Percentiles rank a stretch among this genome's conserved stretches.
Conservation (phyloP, 2,113 vertebrate genomes). For the Eretmochelys imbricata region DNA sequence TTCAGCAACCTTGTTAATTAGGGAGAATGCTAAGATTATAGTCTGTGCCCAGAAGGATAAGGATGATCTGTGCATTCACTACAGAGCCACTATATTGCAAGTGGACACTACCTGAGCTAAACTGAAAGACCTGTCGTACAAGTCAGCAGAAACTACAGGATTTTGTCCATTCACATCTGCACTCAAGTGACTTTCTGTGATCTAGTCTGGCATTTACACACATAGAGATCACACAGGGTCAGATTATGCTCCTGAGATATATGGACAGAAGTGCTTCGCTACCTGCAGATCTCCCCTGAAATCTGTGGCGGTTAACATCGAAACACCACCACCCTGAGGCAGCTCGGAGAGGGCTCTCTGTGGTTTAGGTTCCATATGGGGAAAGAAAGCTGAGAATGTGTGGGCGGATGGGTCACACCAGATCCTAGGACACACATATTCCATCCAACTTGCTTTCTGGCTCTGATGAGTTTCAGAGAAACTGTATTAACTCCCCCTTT, state of each 20-base stretch:
- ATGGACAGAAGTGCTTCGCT: neutral
- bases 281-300: neutral
- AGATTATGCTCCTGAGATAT: too few relatives aligned
- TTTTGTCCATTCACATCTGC: neutral
- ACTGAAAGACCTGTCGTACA: neutral
- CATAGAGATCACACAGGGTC: too few relatives aligned
- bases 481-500: neutral
- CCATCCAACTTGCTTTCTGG: neutral
- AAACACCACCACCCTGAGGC: neutral
- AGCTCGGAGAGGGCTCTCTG: neutral
- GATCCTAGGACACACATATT: neutral
- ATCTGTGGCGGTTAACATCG: neutral
- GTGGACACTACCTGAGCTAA: neutral
- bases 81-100: neutral
- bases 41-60: neutral
- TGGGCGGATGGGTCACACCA: neutral
- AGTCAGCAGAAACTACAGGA: neutral
- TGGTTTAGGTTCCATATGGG: neutral
- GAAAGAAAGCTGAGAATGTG: neutral
- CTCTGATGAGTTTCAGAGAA: neutral
- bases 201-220: neutral
- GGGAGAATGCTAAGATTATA: neutral
- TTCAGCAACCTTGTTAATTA: neutral
- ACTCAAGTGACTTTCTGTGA: neutral
- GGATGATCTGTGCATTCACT: neutral